Base-by-base conservation (phyloP, 2,888 invertebrate genomes). In the Malthinus flaveolus region DNA sequence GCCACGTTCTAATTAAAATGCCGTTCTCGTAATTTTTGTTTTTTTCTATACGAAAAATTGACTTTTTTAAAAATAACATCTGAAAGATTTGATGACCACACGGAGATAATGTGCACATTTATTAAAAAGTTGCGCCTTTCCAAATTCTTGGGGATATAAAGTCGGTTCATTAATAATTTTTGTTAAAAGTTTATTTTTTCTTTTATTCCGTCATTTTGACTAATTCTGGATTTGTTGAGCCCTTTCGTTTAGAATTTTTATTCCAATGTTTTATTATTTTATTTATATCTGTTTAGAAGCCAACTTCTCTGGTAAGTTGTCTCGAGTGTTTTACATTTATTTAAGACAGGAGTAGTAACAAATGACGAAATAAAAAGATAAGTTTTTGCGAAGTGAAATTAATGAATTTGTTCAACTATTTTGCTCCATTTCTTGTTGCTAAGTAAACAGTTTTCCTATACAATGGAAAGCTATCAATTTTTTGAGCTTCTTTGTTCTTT, bases 1-100 rank as follows among this genome's bases (percentile, higher is more conserved):
- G 64, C 62, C 49, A 56, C 65, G 62, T 67, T 64, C 62, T 63
- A 66, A 66, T 67, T 67, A 67, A 67, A 66, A 67, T 65, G 54
- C 54, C 55, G 12, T 35, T 37, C 45, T 44, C 11, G 23, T 39
- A 46, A 36, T 36, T 45, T 46, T 46, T 31, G 11, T 12, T 34
- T 48, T 47, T 46, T 33, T 53, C 36, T 32, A 31, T 32, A 32
- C 7, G 15, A 42, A 13, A 42, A 42, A 42, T 42, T 42, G n/a
- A n/a, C n/a, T 15, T 13, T 42, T 42, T 42, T 23, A 15, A 42
- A 42, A 42, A 42, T 23, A n/a, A 23, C 23, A 42, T 42, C 13
- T 15, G 8, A 39, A 42, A 42, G 15, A 42, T 15, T n/a, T 4
- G 5, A 15, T 42, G 39, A 42, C 39, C 39, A 42, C 39, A 42